Conservation (phyloP, 2,888 invertebrate genomes). For the Dioctria linearis region DNA sequence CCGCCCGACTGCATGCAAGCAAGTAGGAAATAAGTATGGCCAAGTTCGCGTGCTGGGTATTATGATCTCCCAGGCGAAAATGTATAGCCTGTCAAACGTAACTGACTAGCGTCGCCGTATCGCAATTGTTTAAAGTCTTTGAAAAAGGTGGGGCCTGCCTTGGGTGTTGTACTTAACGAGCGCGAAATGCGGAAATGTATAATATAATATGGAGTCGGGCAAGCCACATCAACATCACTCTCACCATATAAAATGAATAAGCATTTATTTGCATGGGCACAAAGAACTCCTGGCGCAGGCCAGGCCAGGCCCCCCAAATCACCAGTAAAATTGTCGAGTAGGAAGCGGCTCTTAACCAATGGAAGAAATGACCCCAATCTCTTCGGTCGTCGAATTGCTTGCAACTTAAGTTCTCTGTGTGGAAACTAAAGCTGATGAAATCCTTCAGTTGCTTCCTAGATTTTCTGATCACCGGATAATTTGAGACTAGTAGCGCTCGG, state of each 20-base stretch:
- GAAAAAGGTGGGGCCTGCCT: slow-evolving; percentile 36
- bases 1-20: not conserved
- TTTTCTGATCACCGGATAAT: slow-evolving; percentile 29
- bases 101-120: slow-evolving; percentile 46
- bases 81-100: slow-evolving; percentile 50
- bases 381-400: not conserved
- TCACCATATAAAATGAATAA: too few relatives aligned
- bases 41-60: slow-evolving; percentile 11
- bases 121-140: slow-evolving; percentile 2
- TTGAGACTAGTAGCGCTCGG: slow-evolving; percentile 53
- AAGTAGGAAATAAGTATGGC: slow-evolving; percentile 24
- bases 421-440: not conserved
- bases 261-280: too few relatives aligned
- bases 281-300: too few relatives aligned
- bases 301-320: too few relatives aligned
- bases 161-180: slow-evolving; percentile 20
- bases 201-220: not conserved
- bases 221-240: too few relatives aligned
- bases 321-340: not conserved
- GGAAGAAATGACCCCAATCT: slow-evolving; percentile 5
- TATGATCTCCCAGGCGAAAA: slow-evolving; percentile 20
- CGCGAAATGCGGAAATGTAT: not conserved
- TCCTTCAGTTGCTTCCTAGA: slow-evolving; percentile 10
- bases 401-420: slow-evolving; percentile 1
- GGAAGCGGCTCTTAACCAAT: not conserved